Conservation (phyloP, 1,140 invertebrate species). For the Euura lappo region DNA sequence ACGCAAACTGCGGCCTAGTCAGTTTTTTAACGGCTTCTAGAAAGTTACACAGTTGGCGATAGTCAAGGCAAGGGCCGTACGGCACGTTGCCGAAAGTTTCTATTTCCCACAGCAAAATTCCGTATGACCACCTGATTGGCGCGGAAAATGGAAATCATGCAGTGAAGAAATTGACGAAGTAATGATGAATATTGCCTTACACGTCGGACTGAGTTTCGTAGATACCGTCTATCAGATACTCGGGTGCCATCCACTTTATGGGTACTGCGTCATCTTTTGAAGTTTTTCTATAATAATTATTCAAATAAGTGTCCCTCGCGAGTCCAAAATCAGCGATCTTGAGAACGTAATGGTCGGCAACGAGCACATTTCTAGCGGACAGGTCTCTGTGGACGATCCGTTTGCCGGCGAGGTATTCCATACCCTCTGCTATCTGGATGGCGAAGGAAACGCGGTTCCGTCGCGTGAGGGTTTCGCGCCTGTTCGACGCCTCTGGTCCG, state of each 20-base stretch:
- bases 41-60: conserved; percentile 84
- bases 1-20: conserved; percentile 92
- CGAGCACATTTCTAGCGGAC: conserved; percentile 95
- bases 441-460: conserved; percentile 97
- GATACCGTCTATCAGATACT: conserved; percentile 91
- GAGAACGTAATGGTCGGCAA: conserved; percentile 88
- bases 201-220: conserved; percentile 97
- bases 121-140: conserved; percentile 87
- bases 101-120: conserved; percentile 93
- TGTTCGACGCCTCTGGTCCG: conserved; percentile 65
- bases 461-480: conserved; percentile 82
- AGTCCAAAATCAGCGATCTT: conserved; percentile 99
- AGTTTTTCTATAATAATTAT: conserved; percentile 97
- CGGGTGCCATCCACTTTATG: conserved; percentile 99
- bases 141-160: conserved; percentile 12
- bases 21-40: conserved; percentile 89
- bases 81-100: conserved; percentile 92
- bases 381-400: conserved; percentile 97
- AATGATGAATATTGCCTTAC: conserved; percentile 62
- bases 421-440: conserved; percentile 95
- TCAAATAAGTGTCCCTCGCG: conserved; percentile 90
- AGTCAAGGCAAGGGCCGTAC: conserved; percentile 82
- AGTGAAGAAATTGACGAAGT: not conserved
- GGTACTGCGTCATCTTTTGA: conserved; percentile 93
- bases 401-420: conserved; percentile 95